A percentile compares a stretch with the other conserved stretches of the same genome.
phyloP scores from a whole-genome alignment of 2,797 vertebrate species.

The Acipenser ruthenus region DNA sequence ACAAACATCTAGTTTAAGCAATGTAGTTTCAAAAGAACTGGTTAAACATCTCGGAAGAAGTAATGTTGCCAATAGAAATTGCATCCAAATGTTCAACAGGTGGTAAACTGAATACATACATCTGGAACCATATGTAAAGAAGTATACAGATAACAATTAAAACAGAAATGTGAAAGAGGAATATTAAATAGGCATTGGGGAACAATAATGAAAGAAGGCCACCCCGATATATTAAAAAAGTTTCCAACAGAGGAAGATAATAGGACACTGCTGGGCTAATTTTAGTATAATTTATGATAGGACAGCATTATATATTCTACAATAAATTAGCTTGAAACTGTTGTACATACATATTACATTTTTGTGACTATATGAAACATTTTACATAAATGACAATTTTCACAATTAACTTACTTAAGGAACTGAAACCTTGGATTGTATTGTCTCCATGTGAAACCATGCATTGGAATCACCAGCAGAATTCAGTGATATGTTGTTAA shows the following conservation, averaged over 20 bases:
- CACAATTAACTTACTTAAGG: constrained; percentile 20
- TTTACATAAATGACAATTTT: constrained; percentile 29
- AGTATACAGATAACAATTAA: constrained; percentile 27
- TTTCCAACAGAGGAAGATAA: constrained; percentile 56
- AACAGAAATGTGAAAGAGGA: constrained; percentile 41
- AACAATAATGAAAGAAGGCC: constrained; percentile 55
- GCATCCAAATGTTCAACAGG: constrained; percentile 54
- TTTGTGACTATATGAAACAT: constrained; percentile 36
- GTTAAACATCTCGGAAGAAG: constrained; percentile 27
- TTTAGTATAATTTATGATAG: constrained; percentile 53
- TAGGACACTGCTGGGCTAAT: constrained; percentile 59
- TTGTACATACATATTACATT: constrained; percentile 50
- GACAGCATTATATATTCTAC: constrained; percentile 41
- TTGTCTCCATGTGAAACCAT: constrained; percentile 11
- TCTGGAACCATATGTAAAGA: constrained; percentile 41
- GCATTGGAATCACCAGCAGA: constrained; percentile 11
- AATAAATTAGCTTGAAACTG: constrained; percentile 49
- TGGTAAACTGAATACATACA: constrained; percentile 46
- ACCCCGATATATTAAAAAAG: constrained; percentile 49
- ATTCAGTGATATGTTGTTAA: not conserved
- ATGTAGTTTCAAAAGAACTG: constrained; percentile 26
- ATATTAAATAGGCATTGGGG: constrained; percentile 43
- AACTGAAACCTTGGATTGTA: constrained; percentile 14
- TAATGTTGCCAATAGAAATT: constrained; percentile 28
- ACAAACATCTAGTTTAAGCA: constrained; percentile 2